Conservation (phyloP, 2,797 vertebrate genomes). For the Catharus ustulatus region DNA sequence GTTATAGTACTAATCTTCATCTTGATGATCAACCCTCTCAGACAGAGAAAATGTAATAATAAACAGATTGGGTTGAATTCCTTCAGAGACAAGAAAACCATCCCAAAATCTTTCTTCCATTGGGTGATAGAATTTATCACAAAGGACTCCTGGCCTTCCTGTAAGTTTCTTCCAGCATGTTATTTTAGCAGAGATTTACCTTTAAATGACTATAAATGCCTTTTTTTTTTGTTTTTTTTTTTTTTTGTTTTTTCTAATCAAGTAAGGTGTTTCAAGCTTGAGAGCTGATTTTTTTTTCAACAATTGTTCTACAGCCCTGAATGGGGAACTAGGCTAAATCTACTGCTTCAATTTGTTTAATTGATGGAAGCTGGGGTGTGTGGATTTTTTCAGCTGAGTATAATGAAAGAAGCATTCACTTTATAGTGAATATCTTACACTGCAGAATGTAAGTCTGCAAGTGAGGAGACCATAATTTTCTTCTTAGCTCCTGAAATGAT, state of each 20-base stretch:
- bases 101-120: neutral
- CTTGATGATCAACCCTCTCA: neutral
- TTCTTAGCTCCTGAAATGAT: neutral
- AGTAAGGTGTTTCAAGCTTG: constrained; percentile 11
- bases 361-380: constrained; percentile 37
- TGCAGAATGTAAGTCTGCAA: neutral
- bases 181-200: neutral
- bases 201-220: neutral
- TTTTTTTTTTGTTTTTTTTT: neutral
- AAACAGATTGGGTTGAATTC: neutral
- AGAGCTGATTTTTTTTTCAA: constrained; percentile 28
- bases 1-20: neutral
- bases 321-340: constrained; percentile 32
- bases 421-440: constrained; percentile 13
- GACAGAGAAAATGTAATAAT: neutral
- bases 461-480: constrained; percentile 1
- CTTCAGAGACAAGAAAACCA: neutral
- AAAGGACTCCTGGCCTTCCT: neutral
- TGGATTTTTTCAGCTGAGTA: constrained; percentile 56
- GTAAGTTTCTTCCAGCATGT: neutral
- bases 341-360: constrained; percentile 65
- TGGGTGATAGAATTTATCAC: neutral
- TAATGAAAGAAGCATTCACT: constrained; percentile 46
- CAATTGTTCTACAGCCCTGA: constrained; percentile 23
- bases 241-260: neutral